phyloP scores from a whole-genome alignment of 2,113 vertebrate species.

The Gambusia holbrooki region DNA sequence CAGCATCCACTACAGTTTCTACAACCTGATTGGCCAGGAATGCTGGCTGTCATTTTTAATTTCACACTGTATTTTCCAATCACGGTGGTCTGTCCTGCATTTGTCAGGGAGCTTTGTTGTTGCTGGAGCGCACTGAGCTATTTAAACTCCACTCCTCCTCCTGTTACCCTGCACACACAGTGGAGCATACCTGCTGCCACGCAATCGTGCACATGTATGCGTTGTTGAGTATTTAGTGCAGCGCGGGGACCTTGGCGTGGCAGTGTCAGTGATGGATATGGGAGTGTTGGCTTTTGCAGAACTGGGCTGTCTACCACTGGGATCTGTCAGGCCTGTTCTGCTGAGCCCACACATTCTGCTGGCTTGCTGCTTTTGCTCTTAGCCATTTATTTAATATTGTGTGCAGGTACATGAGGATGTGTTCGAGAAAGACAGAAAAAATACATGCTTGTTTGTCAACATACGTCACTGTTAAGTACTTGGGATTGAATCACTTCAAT shows the following conservation, averaged over 20 bases:
- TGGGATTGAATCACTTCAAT: neutral
- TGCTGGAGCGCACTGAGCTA: constrained; percentile 49
- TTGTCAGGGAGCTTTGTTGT: constrained; percentile 64
- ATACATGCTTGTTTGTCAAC: neutral
- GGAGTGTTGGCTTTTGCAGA: constrained; percentile 60
- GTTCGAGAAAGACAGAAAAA: neutral
- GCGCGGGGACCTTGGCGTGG: constrained; percentile 59
- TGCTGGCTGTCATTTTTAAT: constrained; percentile 70
- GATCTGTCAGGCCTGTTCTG: constrained; percentile 67
- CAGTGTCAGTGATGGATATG: constrained; percentile 75
- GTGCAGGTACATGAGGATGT: neutral
- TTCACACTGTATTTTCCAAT: constrained; percentile 69
- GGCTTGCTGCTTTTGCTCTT: constrained; percentile 42
- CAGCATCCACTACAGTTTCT: constrained; percentile 40
- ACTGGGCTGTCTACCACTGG: constrained; percentile 63
- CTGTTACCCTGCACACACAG: constrained; percentile 29
- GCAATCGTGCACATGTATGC: constrained; percentile 1
- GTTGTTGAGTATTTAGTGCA: constrained; percentile 53
- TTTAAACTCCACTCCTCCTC: constrained; percentile 57
- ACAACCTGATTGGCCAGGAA: constrained; percentile 61
- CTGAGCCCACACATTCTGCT: constrained; percentile 69
- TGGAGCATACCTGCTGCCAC: neutral
- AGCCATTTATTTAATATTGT: constrained; percentile 28
- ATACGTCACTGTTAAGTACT: constrained; percentile 4
- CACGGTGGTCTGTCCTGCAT: constrained; percentile 58